Evolutionary conservation across 1,140 invertebrate species (phyloP).

Genomic region (Protaetia brevitarsis): DNA sequence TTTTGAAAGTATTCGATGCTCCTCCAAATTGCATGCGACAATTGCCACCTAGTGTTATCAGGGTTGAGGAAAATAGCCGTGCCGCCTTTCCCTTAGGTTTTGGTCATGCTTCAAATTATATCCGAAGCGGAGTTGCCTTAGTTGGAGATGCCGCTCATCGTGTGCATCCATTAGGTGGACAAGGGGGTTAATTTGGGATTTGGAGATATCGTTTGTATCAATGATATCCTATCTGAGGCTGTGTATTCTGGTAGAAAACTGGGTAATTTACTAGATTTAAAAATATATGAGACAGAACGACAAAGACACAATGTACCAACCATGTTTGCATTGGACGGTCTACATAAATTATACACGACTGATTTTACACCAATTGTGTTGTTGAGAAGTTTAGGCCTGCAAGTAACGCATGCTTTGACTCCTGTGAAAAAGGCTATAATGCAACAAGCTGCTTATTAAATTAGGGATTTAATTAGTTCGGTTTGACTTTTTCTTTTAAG

Average conservation of each 20-base stretch:
- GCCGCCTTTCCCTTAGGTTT: constrained; percentile 91
- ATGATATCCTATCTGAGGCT: constrained; percentile 65
- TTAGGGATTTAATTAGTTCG: not conserved
- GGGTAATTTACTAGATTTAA: constrained; percentile 64
- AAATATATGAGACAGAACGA: constrained; percentile 79
- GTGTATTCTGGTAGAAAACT: constrained; percentile 70
- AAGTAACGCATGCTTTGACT: constrained; percentile 73
- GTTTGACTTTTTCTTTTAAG: not conserved
- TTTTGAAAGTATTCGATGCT: constrained; percentile 50
- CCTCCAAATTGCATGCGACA: constrained; percentile 57
- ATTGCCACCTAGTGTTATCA: constrained; percentile 74
- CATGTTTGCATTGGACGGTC: constrained; percentile 80
- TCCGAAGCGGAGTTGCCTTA: constrained; percentile 69
- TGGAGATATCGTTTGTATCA: constrained; percentile 79
- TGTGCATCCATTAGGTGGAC: constrained; percentile 87
- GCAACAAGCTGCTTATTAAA: constrained; percentile 26
- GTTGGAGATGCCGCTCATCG: constrained; percentile 95
- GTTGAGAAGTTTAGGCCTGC: constrained; percentile 78
- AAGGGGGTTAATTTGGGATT: constrained; percentile 97
- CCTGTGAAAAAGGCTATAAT: constrained; percentile 64
- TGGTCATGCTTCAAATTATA: constrained; percentile 84
- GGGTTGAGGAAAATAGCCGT: constrained; percentile 62
- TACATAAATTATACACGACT: constrained; percentile 82
- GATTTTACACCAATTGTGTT: constrained; percentile 77
- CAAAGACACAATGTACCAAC: constrained; percentile 86